phyloP scores from a whole-genome alignment of 2,888 invertebrate genomes.

The Ypsolopha scabrella region DNA sequence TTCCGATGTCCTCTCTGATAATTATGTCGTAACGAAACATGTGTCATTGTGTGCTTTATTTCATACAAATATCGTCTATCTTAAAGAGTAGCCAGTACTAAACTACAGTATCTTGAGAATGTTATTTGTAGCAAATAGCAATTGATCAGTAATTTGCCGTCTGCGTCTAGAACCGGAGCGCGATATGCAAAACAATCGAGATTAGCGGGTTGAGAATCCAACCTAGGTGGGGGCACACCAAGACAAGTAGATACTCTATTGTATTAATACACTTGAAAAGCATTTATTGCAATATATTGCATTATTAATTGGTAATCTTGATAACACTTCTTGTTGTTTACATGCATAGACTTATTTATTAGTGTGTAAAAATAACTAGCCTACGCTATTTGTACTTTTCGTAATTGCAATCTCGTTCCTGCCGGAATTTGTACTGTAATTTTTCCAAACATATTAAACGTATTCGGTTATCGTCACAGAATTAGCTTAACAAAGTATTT shows the following conservation, averaged over 20 bases:
- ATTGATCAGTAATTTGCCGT: slow-evolving; percentile 59
- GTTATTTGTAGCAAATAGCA: slow-evolving; percentile 6
- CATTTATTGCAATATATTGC: no score
- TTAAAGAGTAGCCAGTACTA: background rate
- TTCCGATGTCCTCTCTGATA: no score
- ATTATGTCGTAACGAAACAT: no score
- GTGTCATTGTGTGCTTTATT: background rate
- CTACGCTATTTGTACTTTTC: no score
- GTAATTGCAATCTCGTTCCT: no score
- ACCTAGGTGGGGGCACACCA: slow-evolving; percentile 4
- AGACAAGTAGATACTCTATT: background rate
- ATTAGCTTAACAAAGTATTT: no score
- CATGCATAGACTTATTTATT: no score
- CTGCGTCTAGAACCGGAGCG: slow-evolving; percentile 36
- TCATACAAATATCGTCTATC: background rate
- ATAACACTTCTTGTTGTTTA: no score
- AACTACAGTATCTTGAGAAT: background rate
- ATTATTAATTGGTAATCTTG: background rate
- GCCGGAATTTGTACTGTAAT: no score
- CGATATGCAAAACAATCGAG: slow-evolving; percentile 66
- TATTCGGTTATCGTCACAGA: no score
- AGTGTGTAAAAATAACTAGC: no score
- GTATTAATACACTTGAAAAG: background rate
- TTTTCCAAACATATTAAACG: no score
- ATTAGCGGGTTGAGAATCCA: slow-evolving; percentile 33